Conservation (phyloP, 2,797 vertebrate genomes). For the Pangasius krempfi region DNA sequence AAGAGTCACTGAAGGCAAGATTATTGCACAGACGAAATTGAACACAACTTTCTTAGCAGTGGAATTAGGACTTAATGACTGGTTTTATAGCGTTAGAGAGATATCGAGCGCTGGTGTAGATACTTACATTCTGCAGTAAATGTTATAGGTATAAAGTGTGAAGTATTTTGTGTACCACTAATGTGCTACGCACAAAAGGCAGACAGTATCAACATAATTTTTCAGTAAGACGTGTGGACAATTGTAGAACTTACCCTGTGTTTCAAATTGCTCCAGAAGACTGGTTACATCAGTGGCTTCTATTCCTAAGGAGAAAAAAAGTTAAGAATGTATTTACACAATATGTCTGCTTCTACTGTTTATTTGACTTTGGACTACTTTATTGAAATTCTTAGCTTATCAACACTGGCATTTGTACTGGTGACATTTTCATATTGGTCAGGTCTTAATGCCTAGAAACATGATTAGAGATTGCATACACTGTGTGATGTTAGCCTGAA, state of each 20-base stretch:
- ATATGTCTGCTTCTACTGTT: neutral
- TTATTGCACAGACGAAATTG: conserved; percentile 18
- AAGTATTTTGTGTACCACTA: neutral
- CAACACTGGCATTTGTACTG: too few species aligned
- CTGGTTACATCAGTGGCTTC: conserved; percentile 92
- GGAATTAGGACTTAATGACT: conserved; percentile 16
- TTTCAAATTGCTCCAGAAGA: conserved; percentile 94
- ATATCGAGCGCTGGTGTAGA: neutral
- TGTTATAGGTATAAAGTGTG: neutral
- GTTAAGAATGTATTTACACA: neutral
- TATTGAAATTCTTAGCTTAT: neutral
- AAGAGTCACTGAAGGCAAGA: conserved; percentile 21
- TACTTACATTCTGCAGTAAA: neutral
- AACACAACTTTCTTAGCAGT: neutral
- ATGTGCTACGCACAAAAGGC: neutral
- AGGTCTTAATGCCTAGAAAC: too few species aligned
- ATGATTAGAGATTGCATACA: neutral
- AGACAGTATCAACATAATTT: neutral
- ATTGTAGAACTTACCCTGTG: conserved; percentile 80
- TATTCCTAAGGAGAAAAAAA: conserved; percentile 76
- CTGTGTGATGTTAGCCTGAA: too few species aligned
- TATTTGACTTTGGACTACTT: neutral
- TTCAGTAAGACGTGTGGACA: neutral
- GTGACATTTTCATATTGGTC: neutral
- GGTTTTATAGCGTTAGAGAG: conserved; percentile 24